Evolutionary conservation across 2,797 vertebrate genomes (phyloP).

Genomic region (Hoplostethus mediterraneus): DNA sequence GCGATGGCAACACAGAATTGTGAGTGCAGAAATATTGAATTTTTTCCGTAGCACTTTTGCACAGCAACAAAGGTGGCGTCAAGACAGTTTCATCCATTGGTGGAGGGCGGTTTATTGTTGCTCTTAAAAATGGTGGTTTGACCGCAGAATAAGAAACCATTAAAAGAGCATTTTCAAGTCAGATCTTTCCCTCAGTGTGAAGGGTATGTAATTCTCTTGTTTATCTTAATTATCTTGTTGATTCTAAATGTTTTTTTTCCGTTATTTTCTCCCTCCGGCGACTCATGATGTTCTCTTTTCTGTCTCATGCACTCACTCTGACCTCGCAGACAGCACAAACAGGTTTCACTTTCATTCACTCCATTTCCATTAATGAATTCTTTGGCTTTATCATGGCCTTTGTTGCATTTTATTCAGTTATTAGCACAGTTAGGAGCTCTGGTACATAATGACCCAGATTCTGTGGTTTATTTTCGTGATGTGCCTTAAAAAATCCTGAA

Average conservation of each 20-base stretch:
- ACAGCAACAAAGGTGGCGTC: constrained; percentile 57
- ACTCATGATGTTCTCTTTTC: constrained; percentile 20
- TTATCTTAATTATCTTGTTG: constrained; percentile 50
- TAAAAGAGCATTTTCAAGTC: constrained; percentile 37
- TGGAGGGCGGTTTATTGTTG: constrained; percentile 51
- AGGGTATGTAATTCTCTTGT: constrained; percentile 43
- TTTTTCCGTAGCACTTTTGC: not conserved
- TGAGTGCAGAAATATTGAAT: constrained; percentile 23
- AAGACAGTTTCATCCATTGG: constrained; percentile 47
- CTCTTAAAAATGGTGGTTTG: constrained; percentile 30
- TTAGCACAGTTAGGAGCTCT: constrained; percentile 12
- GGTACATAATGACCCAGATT: constrained; percentile 23
- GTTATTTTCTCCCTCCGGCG: constrained; percentile 13
- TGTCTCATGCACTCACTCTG: constrained; percentile 27
- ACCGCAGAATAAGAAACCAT: constrained; percentile 13
- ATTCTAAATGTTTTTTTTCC: constrained; percentile 42
- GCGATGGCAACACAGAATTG: constrained; percentile 41
- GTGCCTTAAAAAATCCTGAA: constrained; percentile 31
- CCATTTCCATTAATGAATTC: not conserved
- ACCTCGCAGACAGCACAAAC: constrained; percentile 33
- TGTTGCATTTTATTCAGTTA: not conserved
- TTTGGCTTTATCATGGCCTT: constrained; percentile 1
- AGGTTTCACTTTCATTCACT: not conserved
- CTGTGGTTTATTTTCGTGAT: constrained; percentile 4
- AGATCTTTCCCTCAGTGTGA: constrained; percentile 19